These are phyloP conservation scores for Zosterops lateralis DNA, from an alignment of 2,113 vertebrate species.

Conservation along the genomic window DNA sequence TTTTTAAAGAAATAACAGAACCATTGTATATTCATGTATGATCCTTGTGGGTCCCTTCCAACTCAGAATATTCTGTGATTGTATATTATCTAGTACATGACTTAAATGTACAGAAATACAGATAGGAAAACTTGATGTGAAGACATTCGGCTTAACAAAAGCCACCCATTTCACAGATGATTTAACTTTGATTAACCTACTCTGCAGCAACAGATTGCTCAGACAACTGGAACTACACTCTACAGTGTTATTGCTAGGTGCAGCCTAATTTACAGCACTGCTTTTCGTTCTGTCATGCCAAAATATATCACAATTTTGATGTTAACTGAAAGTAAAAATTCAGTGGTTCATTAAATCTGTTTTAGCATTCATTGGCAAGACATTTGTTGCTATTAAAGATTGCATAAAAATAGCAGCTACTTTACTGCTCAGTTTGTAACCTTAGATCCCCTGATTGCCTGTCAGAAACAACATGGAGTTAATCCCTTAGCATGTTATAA, in stretches of 20 bases:
- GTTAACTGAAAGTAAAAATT: constrained; percentile 76
- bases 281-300: constrained; percentile 75
- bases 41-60: neutral
- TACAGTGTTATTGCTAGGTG: constrained; percentile 66
- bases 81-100: neutral
- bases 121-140: constrained; percentile 61
- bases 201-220: constrained; percentile 75
- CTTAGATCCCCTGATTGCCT: constrained; percentile 62
- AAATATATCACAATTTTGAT: constrained; percentile 79
- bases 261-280: constrained; percentile 70
- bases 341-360: constrained; percentile 73
- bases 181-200: constrained; percentile 81
- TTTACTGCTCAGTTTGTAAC: constrained; percentile 71
- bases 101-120: constrained; percentile 55
- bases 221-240: constrained; percentile 75
- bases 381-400: constrained; percentile 68
- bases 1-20: neutral
- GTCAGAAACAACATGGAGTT: constrained; percentile 71
- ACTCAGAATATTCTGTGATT: neutral
- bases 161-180: constrained; percentile 82
- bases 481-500: constrained; percentile 63
- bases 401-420: constrained; percentile 56
- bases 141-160: constrained; percentile 78
- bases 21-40: neutral
- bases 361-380: constrained; percentile 72